These are phyloP conservation scores for Aplysia californica DNA, from an alignment of 1,140 invertebrate genomes.

Conservation along the genomic window DNA sequence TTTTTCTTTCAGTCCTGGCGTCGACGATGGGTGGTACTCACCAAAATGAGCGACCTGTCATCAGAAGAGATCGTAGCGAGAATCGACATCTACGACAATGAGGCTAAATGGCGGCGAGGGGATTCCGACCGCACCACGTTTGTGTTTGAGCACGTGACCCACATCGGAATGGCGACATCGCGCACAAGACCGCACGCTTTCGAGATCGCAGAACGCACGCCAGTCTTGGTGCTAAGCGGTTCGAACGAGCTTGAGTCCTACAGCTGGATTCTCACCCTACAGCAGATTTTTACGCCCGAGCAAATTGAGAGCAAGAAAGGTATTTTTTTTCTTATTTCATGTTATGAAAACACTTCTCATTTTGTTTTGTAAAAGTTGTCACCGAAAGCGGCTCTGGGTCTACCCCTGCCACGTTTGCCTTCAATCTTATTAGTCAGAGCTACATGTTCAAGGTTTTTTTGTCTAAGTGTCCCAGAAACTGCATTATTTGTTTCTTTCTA, in stretches of 20 bases:
- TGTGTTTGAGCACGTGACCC: constrained; percentile 45
- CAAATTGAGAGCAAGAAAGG: constrained; percentile 20
- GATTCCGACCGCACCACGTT: constrained; percentile 40
- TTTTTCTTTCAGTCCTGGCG: constrained; percentile 45
- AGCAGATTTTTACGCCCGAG: constrained; percentile 42
- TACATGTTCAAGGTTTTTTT: too few species aligned
- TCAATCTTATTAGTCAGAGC: too few species aligned
- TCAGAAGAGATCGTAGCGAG: constrained; percentile 35
- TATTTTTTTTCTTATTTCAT: too few species aligned
- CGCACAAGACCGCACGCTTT: constrained; percentile 46
- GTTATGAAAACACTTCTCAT: too few species aligned
- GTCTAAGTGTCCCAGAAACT: too few species aligned
- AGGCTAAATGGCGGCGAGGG: constrained; percentile 23
- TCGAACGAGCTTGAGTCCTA: constrained; percentile 37
- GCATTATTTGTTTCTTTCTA: too few species aligned
- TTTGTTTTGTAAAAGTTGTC: too few species aligned
- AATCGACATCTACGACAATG: constrained; percentile 41
- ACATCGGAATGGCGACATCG: constrained; percentile 38
- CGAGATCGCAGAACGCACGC: constrained; percentile 43
- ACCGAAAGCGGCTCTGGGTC: too few species aligned
- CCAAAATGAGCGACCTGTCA: constrained; percentile 45
- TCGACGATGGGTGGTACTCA: constrained; percentile 50
- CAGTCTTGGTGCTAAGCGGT: constrained; percentile 43
- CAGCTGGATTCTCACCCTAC: constrained; percentile 40
- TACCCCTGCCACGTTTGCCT: too few species aligned